Conservation (phyloP, 2,113 vertebrate species). For the Eurypyga helias region DNA sequence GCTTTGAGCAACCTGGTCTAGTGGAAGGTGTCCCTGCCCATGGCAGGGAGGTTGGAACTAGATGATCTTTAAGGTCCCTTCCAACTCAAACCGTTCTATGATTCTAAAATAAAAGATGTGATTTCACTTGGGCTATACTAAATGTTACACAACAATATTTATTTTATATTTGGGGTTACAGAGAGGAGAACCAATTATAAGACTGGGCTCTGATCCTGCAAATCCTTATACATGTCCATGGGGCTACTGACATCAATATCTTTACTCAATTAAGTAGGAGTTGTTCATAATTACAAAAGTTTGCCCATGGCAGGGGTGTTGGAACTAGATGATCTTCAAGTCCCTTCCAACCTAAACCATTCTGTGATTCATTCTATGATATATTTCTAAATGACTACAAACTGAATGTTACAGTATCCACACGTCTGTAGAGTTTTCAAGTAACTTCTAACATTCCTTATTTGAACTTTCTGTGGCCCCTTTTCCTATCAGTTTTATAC, state of each 20-base stretch:
- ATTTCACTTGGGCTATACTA: not conserved
- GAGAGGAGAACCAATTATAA: not conserved
- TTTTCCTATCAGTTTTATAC: not conserved
- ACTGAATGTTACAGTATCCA: not conserved
- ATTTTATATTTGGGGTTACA: not conserved
- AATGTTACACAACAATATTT: not conserved
- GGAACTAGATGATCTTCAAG: too few relatives aligned
- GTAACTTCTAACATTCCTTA: not conserved
- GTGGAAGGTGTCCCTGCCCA: too few relatives aligned
- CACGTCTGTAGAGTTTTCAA: not conserved
- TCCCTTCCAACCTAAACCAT: too few relatives aligned
- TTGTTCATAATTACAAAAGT: not conserved
- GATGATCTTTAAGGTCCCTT: too few relatives aligned
- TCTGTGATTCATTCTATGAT: not conserved
- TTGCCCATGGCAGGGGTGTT: not conserved
- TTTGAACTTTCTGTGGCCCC: not conserved
- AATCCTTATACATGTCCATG: not conserved
- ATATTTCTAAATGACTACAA: not conserved
- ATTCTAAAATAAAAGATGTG: not conserved
- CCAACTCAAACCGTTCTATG: too few relatives aligned
- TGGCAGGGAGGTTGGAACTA: too few relatives aligned
- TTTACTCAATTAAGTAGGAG: not conserved
- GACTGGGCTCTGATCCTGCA: not conserved
- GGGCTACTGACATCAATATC: not conserved
- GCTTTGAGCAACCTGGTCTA: too few relatives aligned